phyloP scores from a whole-genome alignment of 1,140 invertebrate species.

The Aplysia californica region DNA sequence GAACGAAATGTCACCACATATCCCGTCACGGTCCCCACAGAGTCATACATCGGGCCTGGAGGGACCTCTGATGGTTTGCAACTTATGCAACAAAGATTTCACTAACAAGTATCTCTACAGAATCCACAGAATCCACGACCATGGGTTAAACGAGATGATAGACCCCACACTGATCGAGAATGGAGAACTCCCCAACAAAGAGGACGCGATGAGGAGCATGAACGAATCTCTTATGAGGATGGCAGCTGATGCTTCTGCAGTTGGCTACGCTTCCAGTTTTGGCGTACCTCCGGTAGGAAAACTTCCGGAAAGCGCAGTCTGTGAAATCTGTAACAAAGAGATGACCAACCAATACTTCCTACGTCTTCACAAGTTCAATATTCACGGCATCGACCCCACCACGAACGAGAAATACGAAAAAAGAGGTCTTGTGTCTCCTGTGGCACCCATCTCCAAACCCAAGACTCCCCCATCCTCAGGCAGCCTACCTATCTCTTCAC shows the following conservation, averaged over 20 bases:
- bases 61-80: conserved; percentile 41
- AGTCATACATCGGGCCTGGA: not conserved
- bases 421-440: not conserved
- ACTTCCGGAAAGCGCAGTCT: conserved; percentile 75
- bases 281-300: not conserved
- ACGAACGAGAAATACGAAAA: conserved; percentile 21
- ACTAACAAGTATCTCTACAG: conserved; percentile 59
- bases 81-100: conserved; percentile 63
- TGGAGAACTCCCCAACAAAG: conserved; percentile 35
- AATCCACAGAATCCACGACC: conserved; percentile 61
- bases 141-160: conserved; percentile 53
- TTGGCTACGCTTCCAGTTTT: conserved; percentile 21
- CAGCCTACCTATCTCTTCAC: not conserved
- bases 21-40: not conserved
- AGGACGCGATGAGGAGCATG: conserved; percentile 34
- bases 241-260: conserved; percentile 34
- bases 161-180: conserved; percentile 40
- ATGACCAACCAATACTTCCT: conserved; percentile 99
- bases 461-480: conserved; percentile 23
- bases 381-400: conserved; percentile 86
- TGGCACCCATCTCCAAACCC: not conserved
- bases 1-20: not conserved
- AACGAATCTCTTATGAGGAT: conserved; percentile 30
- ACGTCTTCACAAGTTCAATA: conserved; percentile 99
- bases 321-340: conserved; percentile 99